Evolutionary conservation across 30 jellyfish, hydroid and myxozoan species (phyloP).

Genomic region (Aurelia sp.): DNA sequence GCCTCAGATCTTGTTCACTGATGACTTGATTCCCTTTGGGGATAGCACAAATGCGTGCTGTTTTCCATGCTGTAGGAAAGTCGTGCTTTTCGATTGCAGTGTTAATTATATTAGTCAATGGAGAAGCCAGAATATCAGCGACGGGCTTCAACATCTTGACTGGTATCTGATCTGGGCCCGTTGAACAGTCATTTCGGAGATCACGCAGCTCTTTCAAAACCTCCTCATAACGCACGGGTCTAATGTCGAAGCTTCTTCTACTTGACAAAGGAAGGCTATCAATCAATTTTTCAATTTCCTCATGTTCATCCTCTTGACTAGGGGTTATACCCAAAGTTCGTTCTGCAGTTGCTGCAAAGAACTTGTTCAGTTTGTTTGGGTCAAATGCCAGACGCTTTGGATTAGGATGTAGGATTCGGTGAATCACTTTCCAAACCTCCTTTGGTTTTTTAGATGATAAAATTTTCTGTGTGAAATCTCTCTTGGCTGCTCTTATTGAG

Average conservation of each 20-base stretch:
- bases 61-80: constrained; percentile 55
- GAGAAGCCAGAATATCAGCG: constrained; percentile 52
- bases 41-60: constrained; percentile 58
- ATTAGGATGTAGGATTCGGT: constrained; percentile 36
- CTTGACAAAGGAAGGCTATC: too few relatives aligned
- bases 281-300: too few relatives aligned
- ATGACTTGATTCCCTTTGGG: constrained; percentile 43
- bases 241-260: not conserved
- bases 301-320: too few relatives aligned
- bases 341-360: too few relatives aligned
- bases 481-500: constrained; percentile 31
- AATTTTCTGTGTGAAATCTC: constrained; percentile 24
- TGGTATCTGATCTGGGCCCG: constrained; percentile 68
- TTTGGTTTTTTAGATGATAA: constrained; percentile 48
- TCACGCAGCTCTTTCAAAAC: constrained; percentile 37
- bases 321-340: too few relatives aligned
- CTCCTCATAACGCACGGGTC: constrained; percentile 50
- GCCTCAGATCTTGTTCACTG: constrained; percentile 38
- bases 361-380: constrained; percentile 16
- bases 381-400: constrained; percentile 1
- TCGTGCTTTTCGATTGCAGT: constrained; percentile 29
- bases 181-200: constrained; percentile 40
- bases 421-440: constrained; percentile 66
- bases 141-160: constrained; percentile 49
- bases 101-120: constrained; percentile 33